Evolutionary conservation across 1,140 invertebrate species (phyloP).

Genomic region (Drosophila sturtevanti): DNA sequence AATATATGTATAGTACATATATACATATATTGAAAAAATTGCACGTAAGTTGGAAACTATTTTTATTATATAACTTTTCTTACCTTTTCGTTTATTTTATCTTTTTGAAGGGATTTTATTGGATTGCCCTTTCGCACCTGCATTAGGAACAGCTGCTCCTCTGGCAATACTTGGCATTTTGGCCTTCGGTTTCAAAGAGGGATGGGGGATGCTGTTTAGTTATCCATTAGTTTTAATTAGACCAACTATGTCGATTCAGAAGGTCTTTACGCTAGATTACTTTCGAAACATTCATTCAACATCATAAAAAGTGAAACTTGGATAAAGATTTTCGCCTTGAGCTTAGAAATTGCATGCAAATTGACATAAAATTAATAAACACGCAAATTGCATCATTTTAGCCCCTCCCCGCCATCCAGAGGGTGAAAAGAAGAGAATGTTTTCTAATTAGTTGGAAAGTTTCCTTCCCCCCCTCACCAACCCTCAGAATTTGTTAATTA

Average conservation of each 20-base stretch:
- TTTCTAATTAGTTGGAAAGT: constrained; percentile 73
- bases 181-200: not conserved
- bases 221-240: constrained; percentile 71
- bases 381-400: constrained; percentile 64
- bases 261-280: constrained; percentile 63
- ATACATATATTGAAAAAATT: constrained; percentile 53
- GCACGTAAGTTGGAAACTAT: constrained; percentile 46
- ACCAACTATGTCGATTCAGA: constrained; percentile 33
- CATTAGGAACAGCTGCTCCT: constrained; percentile 33
- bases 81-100: constrained; percentile 52
- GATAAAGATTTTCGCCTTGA: constrained; percentile 63
- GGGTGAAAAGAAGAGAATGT: too few relatives aligned
- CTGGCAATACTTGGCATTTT: not conserved
- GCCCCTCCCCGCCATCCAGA: too few relatives aligned
- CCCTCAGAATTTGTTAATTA: constrained; percentile 71
- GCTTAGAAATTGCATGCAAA: constrained; percentile 70
- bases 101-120: constrained; percentile 47
- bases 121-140: constrained; percentile 60
- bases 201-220: constrained; percentile 24
- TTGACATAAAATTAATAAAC: constrained; percentile 78
- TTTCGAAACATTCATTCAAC: constrained; percentile 6
- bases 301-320: constrained; percentile 43
- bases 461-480: constrained; percentile 32
- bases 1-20: constrained; percentile 36
- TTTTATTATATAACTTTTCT: constrained; percentile 55